Evolutionary conservation across 2,888 invertebrate species (phyloP).

Genomic region (Rambutsinella grinnellia): DNA sequence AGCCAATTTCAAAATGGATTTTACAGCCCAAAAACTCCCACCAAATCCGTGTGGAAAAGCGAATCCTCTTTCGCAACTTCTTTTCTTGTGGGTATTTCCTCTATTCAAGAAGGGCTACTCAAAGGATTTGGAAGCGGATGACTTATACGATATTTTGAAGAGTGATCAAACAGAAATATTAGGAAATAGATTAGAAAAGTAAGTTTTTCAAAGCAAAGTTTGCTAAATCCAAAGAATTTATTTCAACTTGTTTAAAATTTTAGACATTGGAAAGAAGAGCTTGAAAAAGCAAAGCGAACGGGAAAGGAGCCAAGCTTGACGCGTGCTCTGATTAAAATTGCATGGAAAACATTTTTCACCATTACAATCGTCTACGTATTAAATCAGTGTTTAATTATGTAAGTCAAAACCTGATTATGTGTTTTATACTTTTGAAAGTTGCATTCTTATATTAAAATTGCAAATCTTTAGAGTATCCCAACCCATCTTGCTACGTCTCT

Average conservation of each 20-base stretch:
- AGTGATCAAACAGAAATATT: constrained; percentile 28
- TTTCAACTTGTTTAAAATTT: not conserved
- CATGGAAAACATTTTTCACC: constrained; percentile 12
- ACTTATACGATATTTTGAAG: constrained; percentile 34
- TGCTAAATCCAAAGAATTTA: not conserved
- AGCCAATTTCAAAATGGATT: constrained; percentile 44
- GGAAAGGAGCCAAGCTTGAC: constrained; percentile 32
- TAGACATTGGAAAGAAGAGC: constrained; percentile 40
- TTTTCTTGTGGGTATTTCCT: constrained; percentile 49
- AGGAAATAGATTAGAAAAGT: constrained; percentile 21
- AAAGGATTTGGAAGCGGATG: constrained; percentile 33
- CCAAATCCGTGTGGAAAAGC: constrained; percentile 22
- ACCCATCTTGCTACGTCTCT: constrained; percentile 32
- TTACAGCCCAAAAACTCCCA: constrained; percentile 14
- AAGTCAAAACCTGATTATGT: not conserved
- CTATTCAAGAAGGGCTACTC: constrained; percentile 25
- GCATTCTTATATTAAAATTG: not conserved
- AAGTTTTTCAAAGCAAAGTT: too few relatives aligned
- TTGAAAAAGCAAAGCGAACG: constrained; percentile 17
- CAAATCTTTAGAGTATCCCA: constrained; percentile 10
- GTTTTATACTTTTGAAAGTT: not conserved
- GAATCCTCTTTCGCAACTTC: constrained; percentile 44
- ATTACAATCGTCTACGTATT: constrained; percentile 8
- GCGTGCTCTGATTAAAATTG: constrained; percentile 10
- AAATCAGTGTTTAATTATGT: constrained; percentile 26